Evolutionary conservation across 2,888 invertebrate genomes (phyloP).

Genomic region (Papilio protenor): DNA sequence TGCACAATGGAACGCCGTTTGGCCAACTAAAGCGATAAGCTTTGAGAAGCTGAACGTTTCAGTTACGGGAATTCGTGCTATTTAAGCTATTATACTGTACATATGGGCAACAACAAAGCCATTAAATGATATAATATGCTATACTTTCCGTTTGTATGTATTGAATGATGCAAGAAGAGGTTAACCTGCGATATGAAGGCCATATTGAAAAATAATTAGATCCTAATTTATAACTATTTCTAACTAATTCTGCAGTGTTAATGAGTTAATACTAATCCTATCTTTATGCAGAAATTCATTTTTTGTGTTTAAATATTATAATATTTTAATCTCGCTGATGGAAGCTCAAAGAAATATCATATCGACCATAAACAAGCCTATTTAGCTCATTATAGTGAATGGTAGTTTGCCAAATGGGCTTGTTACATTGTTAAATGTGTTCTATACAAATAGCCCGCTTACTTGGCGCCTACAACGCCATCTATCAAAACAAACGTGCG

Average conservation of each 20-base stretch:
- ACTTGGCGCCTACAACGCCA: not conserved
- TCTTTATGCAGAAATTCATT: not conserved
- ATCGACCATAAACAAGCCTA: slow-evolving; percentile 21
- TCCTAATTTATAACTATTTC: too few species aligned
- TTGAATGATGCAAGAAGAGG: too few species aligned
- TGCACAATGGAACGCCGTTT: not conserved
- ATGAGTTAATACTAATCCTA: too few species aligned
- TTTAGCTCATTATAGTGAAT: slow-evolving; percentile 22
- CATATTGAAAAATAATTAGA: too few species aligned
- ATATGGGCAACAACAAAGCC: not conserved
- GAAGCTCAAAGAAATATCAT: not conserved
- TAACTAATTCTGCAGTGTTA: too few species aligned
- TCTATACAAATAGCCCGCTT: not conserved
- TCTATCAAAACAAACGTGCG: slow-evolving; percentile 9
- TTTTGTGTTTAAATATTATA: not conserved
- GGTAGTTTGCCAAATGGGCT: slow-evolving; percentile 13
- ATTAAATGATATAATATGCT: not conserved
- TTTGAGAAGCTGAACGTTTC: slow-evolving; percentile 24
- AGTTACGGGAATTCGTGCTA: not conserved
- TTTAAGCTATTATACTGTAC: not conserved
- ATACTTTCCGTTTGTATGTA: not conserved
- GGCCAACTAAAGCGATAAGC: slow-evolving; percentile 7
- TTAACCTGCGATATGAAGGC: too few species aligned
- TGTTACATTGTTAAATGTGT: slow-evolving; percentile 22
- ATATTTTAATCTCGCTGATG: not conserved